Base-by-base conservation (phyloP, 2,113 vertebrate species). In the Apodemus speciosus region DNA sequence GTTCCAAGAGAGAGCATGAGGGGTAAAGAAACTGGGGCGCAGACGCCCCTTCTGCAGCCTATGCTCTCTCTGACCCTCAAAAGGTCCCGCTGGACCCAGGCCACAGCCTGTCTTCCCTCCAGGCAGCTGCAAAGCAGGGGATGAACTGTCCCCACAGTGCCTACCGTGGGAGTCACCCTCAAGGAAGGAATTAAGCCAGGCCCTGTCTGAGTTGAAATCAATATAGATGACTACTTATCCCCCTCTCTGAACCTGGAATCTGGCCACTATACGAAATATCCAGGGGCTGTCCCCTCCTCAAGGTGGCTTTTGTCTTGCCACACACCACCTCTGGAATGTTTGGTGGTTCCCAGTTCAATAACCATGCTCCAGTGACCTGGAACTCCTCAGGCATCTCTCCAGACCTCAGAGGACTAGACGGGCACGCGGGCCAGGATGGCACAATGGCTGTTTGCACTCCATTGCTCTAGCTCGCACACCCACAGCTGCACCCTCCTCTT, bases 31-130 rank as follows among this genome's bases (percentile, higher is more conserved):
- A 43, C 8, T 6, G 15, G 30, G 11, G 32, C 10, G 9, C 21
- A 51, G 7, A 6, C 43, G 83, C 40, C 30, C 32, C 20, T 80
- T 5, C 69, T 71, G 21, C n/a, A 40, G 58, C n/a, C 53, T 25
- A 27, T 14, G 4, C 25, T 32, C 64, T 30, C n/a, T 49, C 62
- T 66, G 10, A 2, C 1, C 16, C 51, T 2, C 51, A 9, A 20
- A 56, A 75, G 80, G 43, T 2, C 0, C 6, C 15, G 30, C 0
- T 20, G 0, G 0, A 38, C 60, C 7, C 13, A 20, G 6, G 15
- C 64, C 40, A 32, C 0, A 60, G 66, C 62, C 53, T 76, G 9
- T 0, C n/a, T 30, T 27, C 23, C 58, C 40, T n/a, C 49, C 21
- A 1, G 9, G 62, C 30, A 18, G 66, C 27, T 46, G 43, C 46